These are phyloP conservation scores for Rhodeus uyekii DNA, from an alignment of 2,797 vertebrate species.

Conservation along the genomic window DNA sequence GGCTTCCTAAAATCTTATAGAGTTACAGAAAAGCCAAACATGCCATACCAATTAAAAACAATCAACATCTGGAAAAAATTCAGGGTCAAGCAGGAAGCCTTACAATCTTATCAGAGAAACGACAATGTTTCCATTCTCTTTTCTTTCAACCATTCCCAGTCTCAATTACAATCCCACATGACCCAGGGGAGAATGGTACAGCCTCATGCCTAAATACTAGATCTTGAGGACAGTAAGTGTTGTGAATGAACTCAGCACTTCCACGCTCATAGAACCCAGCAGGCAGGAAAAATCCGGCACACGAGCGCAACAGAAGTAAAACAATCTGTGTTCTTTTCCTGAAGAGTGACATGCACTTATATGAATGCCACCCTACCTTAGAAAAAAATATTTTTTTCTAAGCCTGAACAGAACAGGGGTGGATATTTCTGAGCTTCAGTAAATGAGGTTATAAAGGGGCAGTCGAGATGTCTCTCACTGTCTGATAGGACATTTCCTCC, in stretches of 20 bases:
- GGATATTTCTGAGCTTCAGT: background rate
- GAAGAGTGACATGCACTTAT: constrained; percentile 56
- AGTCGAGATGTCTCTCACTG: constrained; percentile 43
- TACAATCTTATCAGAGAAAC: constrained; percentile 58
- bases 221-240: constrained; percentile 27
- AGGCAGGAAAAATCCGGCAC: constrained; percentile 55
- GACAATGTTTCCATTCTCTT: constrained; percentile 41
- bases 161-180: constrained; percentile 51
- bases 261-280: constrained; percentile 52
- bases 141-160: constrained; percentile 21
- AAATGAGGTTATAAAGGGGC: constrained; percentile 4
- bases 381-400: constrained; percentile 3
- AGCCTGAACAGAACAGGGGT: background rate
- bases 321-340: constrained; percentile 33
- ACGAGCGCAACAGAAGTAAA: constrained; percentile 52
- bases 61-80: constrained; percentile 64
- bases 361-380: constrained; percentile 61
- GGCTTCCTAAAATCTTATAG: constrained; percentile 62
- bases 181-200: constrained; percentile 68
- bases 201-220: constrained; percentile 46
- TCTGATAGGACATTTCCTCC: constrained; percentile 50
- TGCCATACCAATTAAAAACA: constrained; percentile 44
- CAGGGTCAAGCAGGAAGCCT: constrained; percentile 34
- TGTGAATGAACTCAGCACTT: constrained; percentile 64
- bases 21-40: constrained; percentile 56